phyloP scores from a whole-genome alignment of 1,140 invertebrate genomes.

The Nymphalis io region DNA sequence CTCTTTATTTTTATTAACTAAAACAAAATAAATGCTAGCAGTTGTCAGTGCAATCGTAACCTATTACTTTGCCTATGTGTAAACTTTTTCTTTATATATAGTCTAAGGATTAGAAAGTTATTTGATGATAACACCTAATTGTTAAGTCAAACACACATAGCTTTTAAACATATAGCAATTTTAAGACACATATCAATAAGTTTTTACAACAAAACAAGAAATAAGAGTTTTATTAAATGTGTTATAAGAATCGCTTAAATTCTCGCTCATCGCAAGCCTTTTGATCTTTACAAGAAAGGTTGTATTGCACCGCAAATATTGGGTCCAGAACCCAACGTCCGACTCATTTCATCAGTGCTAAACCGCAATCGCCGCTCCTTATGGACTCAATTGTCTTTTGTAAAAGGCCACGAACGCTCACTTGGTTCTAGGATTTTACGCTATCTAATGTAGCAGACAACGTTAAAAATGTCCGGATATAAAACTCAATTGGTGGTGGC shows the following conservation, averaged over 20 bases:
- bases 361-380: constrained; percentile 59
- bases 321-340: constrained; percentile 55
- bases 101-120: too few species aligned
- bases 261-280: constrained; percentile 40
- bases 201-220: background rate
- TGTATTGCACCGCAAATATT: constrained; percentile 71
- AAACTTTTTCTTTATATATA: background rate
- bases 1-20: constrained; percentile 21
- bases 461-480: constrained; percentile 45
- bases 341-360: constrained; percentile 70
- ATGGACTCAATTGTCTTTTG: constrained; percentile 69
- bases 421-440: constrained; percentile 42
- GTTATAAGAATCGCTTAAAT: constrained; percentile 36
- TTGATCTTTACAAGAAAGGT: constrained; percentile 64
- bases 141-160: background rate
- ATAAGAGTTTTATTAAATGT: constrained; percentile 32
- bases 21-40: constrained; percentile 70
- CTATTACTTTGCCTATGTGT: constrained; percentile 47
- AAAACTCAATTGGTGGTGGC: constrained; percentile 46
- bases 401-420: constrained; percentile 52
- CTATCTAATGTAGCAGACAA: constrained; percentile 43
- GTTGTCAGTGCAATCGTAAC: constrained; percentile 54
- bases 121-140: background rate
- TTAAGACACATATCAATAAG: background rate
- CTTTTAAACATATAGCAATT: too few species aligned